A percentile compares a stretch with the other conserved stretches of the same genome.
These are phyloP conservation scores for Australoheros facetus DNA, from an alignment of 2,797 vertebrate genomes.

Conservation along the genomic window DNA sequence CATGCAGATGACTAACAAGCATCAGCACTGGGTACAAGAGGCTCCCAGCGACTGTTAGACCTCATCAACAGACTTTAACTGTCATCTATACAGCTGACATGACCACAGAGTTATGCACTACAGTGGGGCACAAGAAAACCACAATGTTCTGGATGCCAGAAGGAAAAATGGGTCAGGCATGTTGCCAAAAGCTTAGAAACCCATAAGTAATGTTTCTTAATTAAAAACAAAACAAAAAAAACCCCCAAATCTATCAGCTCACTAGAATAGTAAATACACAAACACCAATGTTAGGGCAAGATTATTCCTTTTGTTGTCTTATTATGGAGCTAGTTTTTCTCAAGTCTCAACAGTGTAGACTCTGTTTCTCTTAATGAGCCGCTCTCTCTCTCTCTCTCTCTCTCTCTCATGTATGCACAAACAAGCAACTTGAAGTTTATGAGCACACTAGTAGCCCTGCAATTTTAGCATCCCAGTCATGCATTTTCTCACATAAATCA, in stretches of 20 bases:
- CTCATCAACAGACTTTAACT: slow-evolving; percentile 35
- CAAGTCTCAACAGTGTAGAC: neutral
- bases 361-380: neutral
- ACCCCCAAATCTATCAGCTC: neutral
- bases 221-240: neutral
- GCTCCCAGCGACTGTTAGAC: slow-evolving; percentile 28
- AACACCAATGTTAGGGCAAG: neutral
- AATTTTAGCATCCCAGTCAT: neutral
- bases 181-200: slow-evolving; percentile 11
- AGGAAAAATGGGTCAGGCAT: slow-evolving; percentile 54
- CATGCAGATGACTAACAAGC: neutral
- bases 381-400: neutral
- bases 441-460: too few relatives aligned
- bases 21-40: slow-evolving; percentile 4
- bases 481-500: neutral
- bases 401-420: too few relatives aligned
- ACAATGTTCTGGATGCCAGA: slow-evolving; percentile 11
- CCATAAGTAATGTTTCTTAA: neutral
- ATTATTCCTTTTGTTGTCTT: neutral
- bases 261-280: neutral
- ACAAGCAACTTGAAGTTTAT: too few relatives aligned
- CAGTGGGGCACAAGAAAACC: slow-evolving; percentile 16
- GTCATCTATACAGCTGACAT: slow-evolving; percentile 29
- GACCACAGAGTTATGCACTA: slow-evolving; percentile 16
- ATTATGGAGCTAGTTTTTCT: neutral